phyloP scores from a whole-genome alignment of 2,888 invertebrate species.

The Cecidostiba fungosa region DNA sequence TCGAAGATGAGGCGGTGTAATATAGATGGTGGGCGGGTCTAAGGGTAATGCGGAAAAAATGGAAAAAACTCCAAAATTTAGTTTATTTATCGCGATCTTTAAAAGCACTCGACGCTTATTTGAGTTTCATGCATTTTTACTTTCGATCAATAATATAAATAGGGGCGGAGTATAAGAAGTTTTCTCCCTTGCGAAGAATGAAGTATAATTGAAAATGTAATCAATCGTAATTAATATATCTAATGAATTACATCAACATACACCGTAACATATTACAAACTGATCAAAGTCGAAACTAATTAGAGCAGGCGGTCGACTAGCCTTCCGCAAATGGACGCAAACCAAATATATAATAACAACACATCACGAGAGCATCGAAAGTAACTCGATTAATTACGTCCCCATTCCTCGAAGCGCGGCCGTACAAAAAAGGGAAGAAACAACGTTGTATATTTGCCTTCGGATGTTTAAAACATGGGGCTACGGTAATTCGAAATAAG shows the following conservation, averaged over 20 bases:
- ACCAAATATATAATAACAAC: too few relatives aligned
- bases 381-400: background rate
- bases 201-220: background rate
- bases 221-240: background rate
- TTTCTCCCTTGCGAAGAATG: too few relatives aligned
- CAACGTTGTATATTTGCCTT: background rate
- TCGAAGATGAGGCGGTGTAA: too few relatives aligned
- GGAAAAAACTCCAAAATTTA: conserved; percentile 25
- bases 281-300: too few relatives aligned
- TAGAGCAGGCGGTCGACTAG: too few relatives aligned
- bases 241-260: background rate
- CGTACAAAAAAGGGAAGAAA: background rate
- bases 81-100: background rate
- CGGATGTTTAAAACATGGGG: background rate
- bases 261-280: background rate
- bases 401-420: background rate
- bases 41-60: background rate
- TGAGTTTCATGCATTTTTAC: background rate
- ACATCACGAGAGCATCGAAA: background rate
- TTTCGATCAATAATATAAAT: background rate
- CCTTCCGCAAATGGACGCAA: too few relatives aligned
- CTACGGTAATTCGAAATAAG: conserved; percentile 32
- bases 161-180: too few relatives aligned
- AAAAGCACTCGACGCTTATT: background rate
- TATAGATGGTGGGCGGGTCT: conserved; percentile 11